Evolutionary conservation across 2,113 vertebrate species (phyloP).

Genomic region (Xyliphius kryptos): DNA sequence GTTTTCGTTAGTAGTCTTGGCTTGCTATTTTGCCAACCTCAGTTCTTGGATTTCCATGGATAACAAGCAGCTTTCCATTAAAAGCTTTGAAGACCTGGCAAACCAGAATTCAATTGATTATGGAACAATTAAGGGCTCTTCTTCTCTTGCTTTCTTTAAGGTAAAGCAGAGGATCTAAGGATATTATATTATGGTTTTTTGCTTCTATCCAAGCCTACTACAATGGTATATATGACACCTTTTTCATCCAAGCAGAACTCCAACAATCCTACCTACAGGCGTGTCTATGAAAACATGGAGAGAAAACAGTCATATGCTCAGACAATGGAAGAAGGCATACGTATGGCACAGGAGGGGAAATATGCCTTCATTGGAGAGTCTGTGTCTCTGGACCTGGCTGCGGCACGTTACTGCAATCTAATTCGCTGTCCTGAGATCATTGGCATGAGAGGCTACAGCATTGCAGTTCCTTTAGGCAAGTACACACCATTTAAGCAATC

Average conservation of each 20-base stretch:
- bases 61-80: conserved; percentile 58
- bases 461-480: conserved; percentile 71
- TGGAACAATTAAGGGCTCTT: conserved; percentile 71
- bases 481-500: too few species aligned
- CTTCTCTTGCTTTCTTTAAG: conserved; percentile 77
- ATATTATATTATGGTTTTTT: too few species aligned
- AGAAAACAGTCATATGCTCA: conserved; percentile 65
- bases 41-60: conserved; percentile 54
- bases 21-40: conserved; percentile 75
- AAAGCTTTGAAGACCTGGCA: conserved; percentile 78
- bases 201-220: too few species aligned
- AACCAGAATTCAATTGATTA: conserved; percentile 76
- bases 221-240: too few species aligned
- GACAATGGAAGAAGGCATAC: conserved; percentile 67
- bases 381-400: conserved; percentile 70
- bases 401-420: conserved; percentile 71
- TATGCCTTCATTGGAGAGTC: conserved; percentile 84
- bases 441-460: conserved; percentile 68
- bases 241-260: conserved; percentile 63
- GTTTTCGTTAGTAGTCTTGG: conserved; percentile 73
- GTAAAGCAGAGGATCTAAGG: conserved; percentile 52
- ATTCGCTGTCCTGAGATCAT: conserved; percentile 65
- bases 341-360: conserved; percentile 64
- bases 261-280: conserved; percentile 64
- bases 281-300: conserved; percentile 79